These are phyloP conservation scores for Trachymyrmex cornetzi DNA, from an alignment of 1,140 invertebrate genomes.

Conservation along the genomic window DNA sequence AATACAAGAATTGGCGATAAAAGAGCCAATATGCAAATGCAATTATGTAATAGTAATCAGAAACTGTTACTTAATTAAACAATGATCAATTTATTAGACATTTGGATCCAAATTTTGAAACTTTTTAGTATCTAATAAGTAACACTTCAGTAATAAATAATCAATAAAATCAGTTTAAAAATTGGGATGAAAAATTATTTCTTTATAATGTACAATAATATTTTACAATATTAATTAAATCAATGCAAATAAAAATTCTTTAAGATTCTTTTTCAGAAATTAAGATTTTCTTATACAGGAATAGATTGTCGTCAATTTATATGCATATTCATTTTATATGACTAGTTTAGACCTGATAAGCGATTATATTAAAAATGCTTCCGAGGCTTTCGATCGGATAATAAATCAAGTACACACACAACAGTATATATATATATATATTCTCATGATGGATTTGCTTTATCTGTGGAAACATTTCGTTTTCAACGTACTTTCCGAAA, in stretches of 20 bases:
- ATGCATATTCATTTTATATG: not conserved
- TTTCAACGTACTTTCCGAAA: slow-evolving; percentile 8
- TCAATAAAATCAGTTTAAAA: not conserved
- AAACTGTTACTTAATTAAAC: not conserved
- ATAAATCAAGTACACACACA: not conserved
- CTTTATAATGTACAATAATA: not conserved
- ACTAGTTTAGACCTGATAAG: not conserved
- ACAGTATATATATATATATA: not conserved
- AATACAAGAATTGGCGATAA: not conserved
- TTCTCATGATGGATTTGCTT: not conserved
- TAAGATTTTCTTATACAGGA: not conserved
- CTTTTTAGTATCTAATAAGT: not conserved
- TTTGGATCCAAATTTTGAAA: not conserved
- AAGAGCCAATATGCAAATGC: not conserved
- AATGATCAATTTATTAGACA: not conserved
- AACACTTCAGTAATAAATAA: not conserved
- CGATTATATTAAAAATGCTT: not conserved
- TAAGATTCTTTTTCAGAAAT: not conserved
- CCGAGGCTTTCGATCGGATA: not conserved
- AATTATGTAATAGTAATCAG: not conserved
- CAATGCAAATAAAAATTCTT: not conserved
- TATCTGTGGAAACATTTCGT: slow-evolving; percentile 4
- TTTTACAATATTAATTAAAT: not conserved
- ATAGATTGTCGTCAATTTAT: not conserved
- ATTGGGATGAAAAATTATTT: not conserved